Base-by-base conservation (phyloP, 2,888 invertebrate genomes). In the Andrena fulva region DNA sequence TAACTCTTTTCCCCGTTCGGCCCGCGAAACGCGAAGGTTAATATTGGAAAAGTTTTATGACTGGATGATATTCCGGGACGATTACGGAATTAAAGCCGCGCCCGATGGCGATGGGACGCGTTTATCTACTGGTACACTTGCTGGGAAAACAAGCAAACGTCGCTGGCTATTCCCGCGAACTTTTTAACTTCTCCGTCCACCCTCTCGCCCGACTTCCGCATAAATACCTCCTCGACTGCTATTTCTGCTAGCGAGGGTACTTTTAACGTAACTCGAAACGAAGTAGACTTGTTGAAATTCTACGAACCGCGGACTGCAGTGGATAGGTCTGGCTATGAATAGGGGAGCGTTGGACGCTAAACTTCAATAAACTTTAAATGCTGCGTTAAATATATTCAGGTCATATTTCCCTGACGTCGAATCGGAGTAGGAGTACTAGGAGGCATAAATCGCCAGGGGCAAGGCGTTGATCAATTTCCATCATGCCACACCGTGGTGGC, bases 1-100 rank as follows among this genome's bases (percentile, higher is more conserved):
- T 82, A 72, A 56, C 68, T 76, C 72, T 56, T 69, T 79, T 27
- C 50, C 54, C 33, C 64, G 24, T 60, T 56, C 56, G 42, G 50
- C 24, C 24, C 50, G 54, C 16, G 71, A 56, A 56, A n/a, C 42
- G 52, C 8, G 20, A 2, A 20, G 42, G 68, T 56, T 78, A 78
- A 75, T 84, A 78, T 82, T 82, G 78, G 71, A 69, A 69, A 75
- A 75, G 66, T 78, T 82, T 75, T 48, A 59, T 35, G 35, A 60
- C 69, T 56, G 60, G 71, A 48, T 59, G 70, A 66, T 66, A 66
- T 70, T 69, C 60, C 42, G 3, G 52, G 68, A 7, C 62, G 68
- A 78, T 71, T 66, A 62, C 56, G 20, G 35, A 27, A 56, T 67
- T 54, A 48, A 50, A 24, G 63, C 71, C 66, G 42, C 74, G 33